phyloP scores from a whole-genome alignment of 2,113 vertebrate species.

The Cryptotis parvus region DNA sequence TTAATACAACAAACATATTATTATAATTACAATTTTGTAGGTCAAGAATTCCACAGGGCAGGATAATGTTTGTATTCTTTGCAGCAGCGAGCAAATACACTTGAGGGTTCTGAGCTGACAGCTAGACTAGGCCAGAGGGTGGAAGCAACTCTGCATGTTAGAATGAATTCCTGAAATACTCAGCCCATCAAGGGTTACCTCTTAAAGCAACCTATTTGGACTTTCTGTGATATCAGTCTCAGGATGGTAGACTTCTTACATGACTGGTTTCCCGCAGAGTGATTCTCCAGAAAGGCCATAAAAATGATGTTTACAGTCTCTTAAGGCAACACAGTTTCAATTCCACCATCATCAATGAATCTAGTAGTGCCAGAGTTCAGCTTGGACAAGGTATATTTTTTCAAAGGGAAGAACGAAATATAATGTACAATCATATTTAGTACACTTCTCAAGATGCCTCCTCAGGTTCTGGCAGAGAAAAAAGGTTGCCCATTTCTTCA shows the following conservation, averaged over 20 bases:
- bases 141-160: neutral
- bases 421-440: neutral
- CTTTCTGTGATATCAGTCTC: neutral
- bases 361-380: no score
- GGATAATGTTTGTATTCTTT: neutral
- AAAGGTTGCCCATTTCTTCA: neutral
- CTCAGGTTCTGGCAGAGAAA: neutral
- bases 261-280: neutral
- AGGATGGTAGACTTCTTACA: neutral
- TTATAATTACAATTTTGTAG: neutral
- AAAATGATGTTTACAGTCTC: neutral
- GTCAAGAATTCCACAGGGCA: neutral
- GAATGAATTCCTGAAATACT: neutral
- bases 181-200: neutral
- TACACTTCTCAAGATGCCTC: neutral
- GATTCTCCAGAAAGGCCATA: neutral
- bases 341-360: accelerated
- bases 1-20: constrained; percentile 6
- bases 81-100: neutral
- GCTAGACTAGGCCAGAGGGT: neutral
- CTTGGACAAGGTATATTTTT: neutral
- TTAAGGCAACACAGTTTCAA: neutral
- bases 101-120: neutral
- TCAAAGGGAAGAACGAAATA: neutral
- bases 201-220: neutral